Conservation (phyloP, 2,888 invertebrate genomes). For the Listrodromus nycthemerus region DNA sequence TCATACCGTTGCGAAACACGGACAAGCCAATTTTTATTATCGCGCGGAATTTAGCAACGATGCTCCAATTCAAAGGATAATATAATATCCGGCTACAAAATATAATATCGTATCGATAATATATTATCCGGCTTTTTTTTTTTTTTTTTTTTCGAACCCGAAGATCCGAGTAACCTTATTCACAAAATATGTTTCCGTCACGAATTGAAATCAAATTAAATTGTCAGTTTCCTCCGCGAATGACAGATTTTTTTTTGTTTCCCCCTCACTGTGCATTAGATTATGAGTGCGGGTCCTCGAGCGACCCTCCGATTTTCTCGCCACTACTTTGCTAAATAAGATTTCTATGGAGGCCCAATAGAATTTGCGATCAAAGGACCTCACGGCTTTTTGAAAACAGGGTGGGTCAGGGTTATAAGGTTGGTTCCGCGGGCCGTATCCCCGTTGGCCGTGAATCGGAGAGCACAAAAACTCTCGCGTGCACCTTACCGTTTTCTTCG, state of each 20-base stretch:
- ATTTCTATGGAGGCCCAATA: slow-evolving; percentile 75
- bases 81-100: too few species aligned
- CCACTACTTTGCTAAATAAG: slow-evolving; percentile 40
- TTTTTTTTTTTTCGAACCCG: too few species aligned
- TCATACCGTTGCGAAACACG: slow-evolving; percentile 10
- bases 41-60: neutral
- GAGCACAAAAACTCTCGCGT: slow-evolving; percentile 57
- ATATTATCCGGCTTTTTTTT: too few species aligned
- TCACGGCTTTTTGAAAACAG: slow-evolving; percentile 76
- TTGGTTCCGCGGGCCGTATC: slow-evolving; percentile 4
- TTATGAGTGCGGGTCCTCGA: neutral
- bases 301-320: neutral
- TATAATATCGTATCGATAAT: too few species aligned
- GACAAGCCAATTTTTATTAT: slow-evolving; percentile 75
- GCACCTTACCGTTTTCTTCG: slow-evolving; percentile 79
- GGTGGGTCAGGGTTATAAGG: slow-evolving; percentile 70
- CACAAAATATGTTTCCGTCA: too few species aligned
- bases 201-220: too few species aligned
- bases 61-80: neutral
- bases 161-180: too few species aligned
- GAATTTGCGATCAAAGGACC: slow-evolving; percentile 83
- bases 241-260: too few species aligned
- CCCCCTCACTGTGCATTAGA: neutral
- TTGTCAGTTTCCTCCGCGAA: too few species aligned
- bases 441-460: neutral